phyloP scores from a whole-genome alignment of 2,113 vertebrate genomes.

The Chauna torquata region DNA sequence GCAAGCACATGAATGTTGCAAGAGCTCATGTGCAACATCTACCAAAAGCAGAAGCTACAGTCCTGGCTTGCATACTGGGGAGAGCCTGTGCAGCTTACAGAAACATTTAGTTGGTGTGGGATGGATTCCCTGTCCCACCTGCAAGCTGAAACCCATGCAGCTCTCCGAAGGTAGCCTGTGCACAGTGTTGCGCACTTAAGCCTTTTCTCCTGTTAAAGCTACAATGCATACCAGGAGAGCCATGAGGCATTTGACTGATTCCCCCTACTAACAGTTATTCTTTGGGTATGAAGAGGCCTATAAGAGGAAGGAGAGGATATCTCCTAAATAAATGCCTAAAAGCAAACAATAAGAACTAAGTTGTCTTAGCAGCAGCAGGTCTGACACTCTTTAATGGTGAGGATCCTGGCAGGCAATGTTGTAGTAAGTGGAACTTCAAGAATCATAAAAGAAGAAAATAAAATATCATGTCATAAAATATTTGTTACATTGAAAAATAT shows the following conservation, averaged over 20 bases:
- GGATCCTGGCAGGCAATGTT: background rate
- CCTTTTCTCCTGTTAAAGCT: background rate
- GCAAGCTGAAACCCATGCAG: background rate
- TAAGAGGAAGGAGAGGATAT: background rate
- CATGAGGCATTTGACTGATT: background rate
- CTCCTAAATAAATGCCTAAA: background rate
- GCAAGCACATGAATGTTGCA: background rate
- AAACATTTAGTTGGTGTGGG: background rate
- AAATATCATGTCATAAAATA: background rate
- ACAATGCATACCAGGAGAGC: background rate
- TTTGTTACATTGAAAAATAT: background rate
- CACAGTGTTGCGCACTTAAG: too few species aligned
- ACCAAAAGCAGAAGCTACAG: background rate
- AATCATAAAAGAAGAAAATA: background rate
- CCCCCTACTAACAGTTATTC: fast-evolving
- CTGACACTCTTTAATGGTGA: background rate
- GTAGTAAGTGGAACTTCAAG: background rate
- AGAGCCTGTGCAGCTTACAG: background rate
- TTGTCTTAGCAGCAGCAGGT: background rate
- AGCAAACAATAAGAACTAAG: background rate
- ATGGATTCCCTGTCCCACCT: background rate
- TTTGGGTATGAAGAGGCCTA: background rate
- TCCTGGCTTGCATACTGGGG: background rate
- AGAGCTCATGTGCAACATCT: background rate
- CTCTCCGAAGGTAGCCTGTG: background rate